phyloP scores from a whole-genome alignment of 2,888 invertebrate species.

The Stomorhina lunata region DNA sequence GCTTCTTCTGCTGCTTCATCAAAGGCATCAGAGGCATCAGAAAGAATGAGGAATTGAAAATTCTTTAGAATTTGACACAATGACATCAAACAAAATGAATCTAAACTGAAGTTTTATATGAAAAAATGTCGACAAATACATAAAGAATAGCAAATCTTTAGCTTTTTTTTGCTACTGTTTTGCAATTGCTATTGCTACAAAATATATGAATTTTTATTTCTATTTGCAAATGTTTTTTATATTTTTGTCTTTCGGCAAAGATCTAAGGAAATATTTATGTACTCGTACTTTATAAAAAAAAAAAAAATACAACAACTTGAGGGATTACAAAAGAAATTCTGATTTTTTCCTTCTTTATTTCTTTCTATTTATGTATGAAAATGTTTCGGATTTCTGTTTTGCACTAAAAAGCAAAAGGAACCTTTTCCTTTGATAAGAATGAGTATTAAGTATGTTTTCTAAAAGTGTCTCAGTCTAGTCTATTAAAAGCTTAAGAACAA shows the following conservation, averaged over 20 bases:
- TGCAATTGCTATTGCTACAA: constrained; percentile 2
- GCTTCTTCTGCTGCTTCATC: too few relatives aligned
- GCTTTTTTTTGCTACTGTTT: not conserved
- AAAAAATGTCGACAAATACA: too few relatives aligned
- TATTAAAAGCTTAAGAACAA: too few relatives aligned
- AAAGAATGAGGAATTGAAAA: constrained; percentile 64
- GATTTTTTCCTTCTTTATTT: too few relatives aligned
- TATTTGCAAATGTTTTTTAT: not conserved
- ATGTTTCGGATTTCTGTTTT: constrained; percentile 23
- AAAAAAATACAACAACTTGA: constrained; percentile 8
- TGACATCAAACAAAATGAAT: constrained; percentile 59
- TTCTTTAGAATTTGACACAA: constrained; percentile 60
- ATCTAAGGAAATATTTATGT: constrained; percentile 33
- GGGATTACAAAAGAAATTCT: constrained; percentile 49
- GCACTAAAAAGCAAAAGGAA: constrained; percentile 23
- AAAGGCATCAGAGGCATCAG: too few relatives aligned
- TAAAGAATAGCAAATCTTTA: constrained; percentile 52
- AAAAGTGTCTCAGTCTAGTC: too few relatives aligned
- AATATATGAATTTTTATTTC: constrained; percentile 17
- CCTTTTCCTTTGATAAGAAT: too few relatives aligned
- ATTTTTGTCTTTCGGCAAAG: constrained; percentile 52
- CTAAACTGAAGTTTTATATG: constrained; percentile 34
- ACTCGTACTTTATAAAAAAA: too few relatives aligned
- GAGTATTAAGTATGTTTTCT: too few relatives aligned
- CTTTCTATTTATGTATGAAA: too few relatives aligned